Base-by-base conservation (phyloP, 2,888 invertebrate species). In the Brachypterus glaber region DNA sequence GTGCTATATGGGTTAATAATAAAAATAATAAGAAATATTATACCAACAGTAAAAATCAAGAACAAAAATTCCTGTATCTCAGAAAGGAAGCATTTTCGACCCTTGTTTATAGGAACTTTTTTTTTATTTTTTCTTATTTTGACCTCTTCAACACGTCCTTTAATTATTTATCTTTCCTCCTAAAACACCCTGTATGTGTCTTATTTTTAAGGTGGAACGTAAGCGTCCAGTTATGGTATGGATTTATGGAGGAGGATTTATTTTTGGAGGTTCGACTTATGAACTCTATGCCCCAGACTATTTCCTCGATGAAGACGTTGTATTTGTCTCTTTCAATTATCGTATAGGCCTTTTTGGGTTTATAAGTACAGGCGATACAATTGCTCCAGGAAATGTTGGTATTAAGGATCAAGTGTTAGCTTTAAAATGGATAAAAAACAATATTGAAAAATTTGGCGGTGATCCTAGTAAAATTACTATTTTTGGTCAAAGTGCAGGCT, bases 181-280 rank as follows among this genome's bases (percentile, higher is more conserved):
- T n/a, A n/a, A n/a, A n/a, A n/a, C n/a, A n/a, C n/a, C n/a, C n/a
- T n/a, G n/a, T n/a, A n/a, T n/a, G n/a, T n/a, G n/a, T n/a, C n/a
- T n/a, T n/a, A n/a, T n/a, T n/a, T n/a, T n/a, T n/a, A n/a, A n/a
- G n/a, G n/a, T n/a, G n/a, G n/a, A n/a, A n/a, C n/a, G n/a, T n/a
- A n/a, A n/a, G n/a, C n/a, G n/a, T n/a, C 59, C 59, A 2, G 57
- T 57, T 11, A 57, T 59, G 55, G 55, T 60, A 4, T 58, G 52
- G 49, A 51, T 60, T 12, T 51, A 58, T 38, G 56, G 58, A 3
- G 58, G 58, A 17, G 49, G 46, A 5, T 57, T 57, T 30, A 39
- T 50, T 40, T 37, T 33, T 13, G 56, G 57, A 12, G 38, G 45
- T 17, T 45, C 56, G 9, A 50, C 47, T 17, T 51, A 53, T 16